phyloP scores from a whole-genome alignment of 2,113 vertebrate genomes.

The Atherinomorus stipes region DNA sequence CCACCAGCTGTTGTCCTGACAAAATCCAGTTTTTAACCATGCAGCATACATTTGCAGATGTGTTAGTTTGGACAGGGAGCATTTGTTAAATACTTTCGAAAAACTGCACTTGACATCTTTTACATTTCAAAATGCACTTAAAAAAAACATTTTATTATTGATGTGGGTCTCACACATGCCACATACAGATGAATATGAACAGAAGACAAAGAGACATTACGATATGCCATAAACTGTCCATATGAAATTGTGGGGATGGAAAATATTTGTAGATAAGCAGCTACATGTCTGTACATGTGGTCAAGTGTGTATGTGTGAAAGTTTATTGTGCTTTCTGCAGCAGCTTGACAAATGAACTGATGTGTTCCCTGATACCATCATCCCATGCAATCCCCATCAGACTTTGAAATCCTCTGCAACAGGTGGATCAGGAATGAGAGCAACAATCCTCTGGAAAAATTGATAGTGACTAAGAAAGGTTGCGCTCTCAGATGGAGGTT shows the following conservation, averaged over 20 bases:
- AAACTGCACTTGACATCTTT: too few species aligned
- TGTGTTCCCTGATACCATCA: constrained; percentile 27
- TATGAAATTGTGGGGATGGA: background rate
- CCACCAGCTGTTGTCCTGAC: too few species aligned
- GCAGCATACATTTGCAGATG: too few species aligned
- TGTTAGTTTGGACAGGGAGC: too few species aligned
- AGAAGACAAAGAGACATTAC: background rate
- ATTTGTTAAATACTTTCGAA: too few species aligned
- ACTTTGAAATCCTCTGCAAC: constrained; percentile 39
- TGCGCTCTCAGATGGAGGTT: constrained; percentile 62
- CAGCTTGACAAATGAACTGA: constrained; percentile 28
- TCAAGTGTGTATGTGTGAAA: background rate
- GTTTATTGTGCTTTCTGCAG: constrained; percentile 11
- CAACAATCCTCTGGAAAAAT: constrained; percentile 54
- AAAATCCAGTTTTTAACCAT: too few species aligned
- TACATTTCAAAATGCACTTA: too few species aligned
- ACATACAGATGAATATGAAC: background rate
- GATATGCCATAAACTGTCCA: too few species aligned
- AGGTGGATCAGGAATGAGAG: constrained; percentile 60
- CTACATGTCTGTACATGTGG: background rate
- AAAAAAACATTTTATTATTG: too few species aligned
- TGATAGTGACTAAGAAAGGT: constrained; percentile 52
- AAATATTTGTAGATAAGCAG: background rate
- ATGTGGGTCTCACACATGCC: too few species aligned
- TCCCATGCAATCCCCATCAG: constrained; percentile 30